These are phyloP conservation scores for Xiphophorus couchianus DNA, from an alignment of 2,113 vertebrate species.

Conservation along the genomic window DNA sequence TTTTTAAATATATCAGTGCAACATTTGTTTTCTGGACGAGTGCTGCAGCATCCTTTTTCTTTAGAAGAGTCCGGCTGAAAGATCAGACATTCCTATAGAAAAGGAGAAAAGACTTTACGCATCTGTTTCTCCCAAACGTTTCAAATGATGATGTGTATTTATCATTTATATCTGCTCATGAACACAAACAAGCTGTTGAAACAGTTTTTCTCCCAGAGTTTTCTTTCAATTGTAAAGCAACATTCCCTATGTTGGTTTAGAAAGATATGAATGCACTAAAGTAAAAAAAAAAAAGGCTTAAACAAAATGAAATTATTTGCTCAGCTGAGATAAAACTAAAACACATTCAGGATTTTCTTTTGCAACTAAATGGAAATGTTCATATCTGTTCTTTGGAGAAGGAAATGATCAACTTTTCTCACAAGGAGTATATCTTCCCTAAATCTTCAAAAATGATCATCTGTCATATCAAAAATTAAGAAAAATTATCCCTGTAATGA, in stretches of 20 bases:
- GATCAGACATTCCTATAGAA: neutral
- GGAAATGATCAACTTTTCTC: too few relatives aligned
- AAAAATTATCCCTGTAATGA: too few relatives aligned
- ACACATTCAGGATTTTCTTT: too few relatives aligned
- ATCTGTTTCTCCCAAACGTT: neutral
- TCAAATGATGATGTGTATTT: neutral
- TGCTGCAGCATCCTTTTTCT: conserved; percentile 91
- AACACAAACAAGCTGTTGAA: neutral
- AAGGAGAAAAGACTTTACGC: neutral
- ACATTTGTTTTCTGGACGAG: conserved; percentile 81
- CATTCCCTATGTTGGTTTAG: neutral
- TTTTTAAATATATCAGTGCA: conserved; percentile 81
- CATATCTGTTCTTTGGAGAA: too few relatives aligned
- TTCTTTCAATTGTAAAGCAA: neutral
- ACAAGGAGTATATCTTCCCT: too few relatives aligned
- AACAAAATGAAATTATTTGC: neutral
- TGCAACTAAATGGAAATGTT: too few relatives aligned
- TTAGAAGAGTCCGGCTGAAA: conserved; percentile 29
- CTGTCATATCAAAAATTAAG: too few relatives aligned
- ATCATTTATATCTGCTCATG: neutral
- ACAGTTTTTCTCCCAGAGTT: neutral
- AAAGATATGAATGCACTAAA: neutral
- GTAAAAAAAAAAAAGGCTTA: neutral
- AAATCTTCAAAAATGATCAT: too few relatives aligned
- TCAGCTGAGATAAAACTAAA: too few relatives aligned